A percentile compares a stretch with the other conserved stretches of the same genome.
Conservation (phyloP, 1,140 invertebrate genomes). For the Sminthurinus signatus region DNA sequence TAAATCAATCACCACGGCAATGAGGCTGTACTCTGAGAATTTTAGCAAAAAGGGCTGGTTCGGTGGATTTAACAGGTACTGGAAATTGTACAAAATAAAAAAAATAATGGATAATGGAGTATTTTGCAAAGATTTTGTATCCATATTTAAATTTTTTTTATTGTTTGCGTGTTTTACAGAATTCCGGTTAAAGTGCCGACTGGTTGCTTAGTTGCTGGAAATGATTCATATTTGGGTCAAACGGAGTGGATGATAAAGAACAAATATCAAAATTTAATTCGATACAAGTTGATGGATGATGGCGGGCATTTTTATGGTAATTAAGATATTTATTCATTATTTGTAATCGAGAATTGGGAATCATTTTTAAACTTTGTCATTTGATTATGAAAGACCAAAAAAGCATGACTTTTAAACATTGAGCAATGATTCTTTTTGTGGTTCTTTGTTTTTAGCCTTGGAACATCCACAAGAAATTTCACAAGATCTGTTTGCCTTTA, state of each 20-base stretch:
- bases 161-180: not conserved
- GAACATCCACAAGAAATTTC: constrained; percentile 14
- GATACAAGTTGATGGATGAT: constrained; percentile 15
- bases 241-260: constrained; percentile 16
- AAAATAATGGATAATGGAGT: no score
- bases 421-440: no score
- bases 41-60: constrained; percentile 44
- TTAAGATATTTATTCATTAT: no score
- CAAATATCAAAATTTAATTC: constrained; percentile 23
- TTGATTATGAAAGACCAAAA: no score
- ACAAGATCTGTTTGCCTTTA: constrained; percentile 21
- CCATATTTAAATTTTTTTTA: constrained; percentile 47
- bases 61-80: not conserved
- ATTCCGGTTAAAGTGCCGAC: constrained; percentile 24
- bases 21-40: constrained; percentile 66
- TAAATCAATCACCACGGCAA: constrained; percentile 66
- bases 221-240: constrained; percentile 45
- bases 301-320: constrained; percentile 31
- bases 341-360: no score
- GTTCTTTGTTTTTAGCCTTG: constrained; percentile 13
- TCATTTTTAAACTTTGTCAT: no score
- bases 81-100: no score
- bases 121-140: no score
- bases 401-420: no score
- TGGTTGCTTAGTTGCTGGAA: constrained; percentile 42